Evolutionary conservation across 2,797 vertebrate species (phyloP).

Genomic region (Parambassis ranga): DNA sequence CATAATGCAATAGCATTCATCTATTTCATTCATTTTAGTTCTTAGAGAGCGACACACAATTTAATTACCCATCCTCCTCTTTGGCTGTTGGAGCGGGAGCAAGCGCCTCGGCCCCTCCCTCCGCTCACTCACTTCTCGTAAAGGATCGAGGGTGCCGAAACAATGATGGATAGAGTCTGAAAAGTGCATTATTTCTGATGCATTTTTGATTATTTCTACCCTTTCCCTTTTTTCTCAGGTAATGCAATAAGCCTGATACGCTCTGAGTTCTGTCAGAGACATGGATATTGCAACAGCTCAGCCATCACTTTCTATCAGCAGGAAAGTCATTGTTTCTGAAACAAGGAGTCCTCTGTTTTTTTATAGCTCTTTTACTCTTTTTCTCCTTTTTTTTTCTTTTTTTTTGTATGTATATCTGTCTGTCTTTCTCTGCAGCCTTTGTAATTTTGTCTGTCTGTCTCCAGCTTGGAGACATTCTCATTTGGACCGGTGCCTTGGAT

Average conservation of each 20-base stretch:
- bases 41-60: conserved; percentile 81
- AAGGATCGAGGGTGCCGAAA: conserved; percentile 81
- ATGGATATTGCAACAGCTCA: conserved; percentile 77
- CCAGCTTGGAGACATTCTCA: conserved; percentile 76
- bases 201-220: conserved; percentile 84
- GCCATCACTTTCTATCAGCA: conserved; percentile 63
- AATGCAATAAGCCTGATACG: conserved; percentile 80
- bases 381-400: conserved; percentile 46
- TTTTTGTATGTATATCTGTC: conserved; percentile 80
- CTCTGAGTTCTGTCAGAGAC: conserved; percentile 79
- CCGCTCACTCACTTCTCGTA: conserved; percentile 77
- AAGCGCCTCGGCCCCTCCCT: conserved; percentile 62
- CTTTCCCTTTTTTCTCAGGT: conserved; percentile 73
- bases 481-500: conserved; percentile 73
- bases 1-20: conserved; percentile 81
- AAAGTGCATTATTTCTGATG: conserved; percentile 85
- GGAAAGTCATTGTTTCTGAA: conserved; percentile 74
- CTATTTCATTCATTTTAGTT: conserved; percentile 81
- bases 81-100: conserved; percentile 72
- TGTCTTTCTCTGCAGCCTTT: conserved; percentile 81
- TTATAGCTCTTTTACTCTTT: conserved; percentile 65
- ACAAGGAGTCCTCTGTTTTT: conserved; percentile 58
- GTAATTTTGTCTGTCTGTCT: conserved; percentile 74
- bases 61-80: conserved; percentile 80
- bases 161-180: conserved; percentile 87